These are phyloP conservation scores for Alethe diademata DNA, from an alignment of 2,113 vertebrate genomes.

Conservation along the genomic window DNA sequence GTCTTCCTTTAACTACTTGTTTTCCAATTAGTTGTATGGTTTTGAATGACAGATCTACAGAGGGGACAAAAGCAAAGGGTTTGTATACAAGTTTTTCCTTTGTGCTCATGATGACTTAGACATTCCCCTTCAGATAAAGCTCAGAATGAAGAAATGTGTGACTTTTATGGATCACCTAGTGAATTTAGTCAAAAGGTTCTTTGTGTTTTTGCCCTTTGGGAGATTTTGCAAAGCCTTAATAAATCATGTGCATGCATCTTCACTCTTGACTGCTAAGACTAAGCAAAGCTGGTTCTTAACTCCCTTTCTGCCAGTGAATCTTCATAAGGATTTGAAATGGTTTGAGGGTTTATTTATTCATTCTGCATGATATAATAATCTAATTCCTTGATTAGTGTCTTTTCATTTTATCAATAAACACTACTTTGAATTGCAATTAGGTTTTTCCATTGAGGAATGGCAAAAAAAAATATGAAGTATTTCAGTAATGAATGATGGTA, in stretches of 20 bases:
- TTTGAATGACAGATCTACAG: neutral
- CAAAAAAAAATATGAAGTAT: neutral
- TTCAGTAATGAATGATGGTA: neutral
- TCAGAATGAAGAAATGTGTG: neutral
- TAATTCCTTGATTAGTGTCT: neutral
- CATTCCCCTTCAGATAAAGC: neutral
- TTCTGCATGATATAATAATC: neutral
- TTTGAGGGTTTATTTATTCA: neutral
- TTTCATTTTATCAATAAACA: conserved; percentile 2
- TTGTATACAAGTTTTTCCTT: neutral
- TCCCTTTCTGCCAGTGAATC: neutral
- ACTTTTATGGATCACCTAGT: neutral
- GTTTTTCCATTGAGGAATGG: neutral
- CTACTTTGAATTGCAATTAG: neutral
- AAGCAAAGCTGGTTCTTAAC: neutral
- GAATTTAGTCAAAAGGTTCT: neutral
- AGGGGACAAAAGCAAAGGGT: neutral
- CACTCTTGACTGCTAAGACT: neutral
- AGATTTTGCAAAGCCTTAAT: neutral
- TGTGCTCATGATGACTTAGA: accelerated
- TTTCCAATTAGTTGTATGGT: neutral
- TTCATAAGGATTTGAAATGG: neutral
- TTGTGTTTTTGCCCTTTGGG: neutral
- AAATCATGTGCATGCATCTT: neutral
- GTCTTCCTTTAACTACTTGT: neutral